Percentiles rank a stretch among this genome's conserved stretches.
phyloP scores from a whole-genome alignment of 2,888 invertebrate species.

The Lomographa bimaculata region DNA sequence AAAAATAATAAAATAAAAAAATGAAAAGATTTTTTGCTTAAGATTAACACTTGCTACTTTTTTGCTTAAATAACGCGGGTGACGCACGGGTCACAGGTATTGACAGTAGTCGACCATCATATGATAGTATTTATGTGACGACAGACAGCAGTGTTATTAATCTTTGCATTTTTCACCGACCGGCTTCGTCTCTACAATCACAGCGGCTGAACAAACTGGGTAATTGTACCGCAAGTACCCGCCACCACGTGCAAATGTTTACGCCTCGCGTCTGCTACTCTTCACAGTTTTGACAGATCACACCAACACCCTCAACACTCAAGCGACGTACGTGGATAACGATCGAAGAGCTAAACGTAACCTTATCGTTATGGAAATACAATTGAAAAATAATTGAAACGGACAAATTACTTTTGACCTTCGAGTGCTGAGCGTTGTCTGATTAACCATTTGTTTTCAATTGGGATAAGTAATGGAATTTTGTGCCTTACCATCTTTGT shows the following conservation, averaged over 20 bases:
- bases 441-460: conserved; percentile 25
- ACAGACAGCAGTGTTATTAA: too few relatives aligned
- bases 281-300: conserved; percentile 74
- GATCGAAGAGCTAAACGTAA: too few relatives aligned
- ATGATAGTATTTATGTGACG: too few relatives aligned
- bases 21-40: too few relatives aligned
- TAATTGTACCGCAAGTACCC: conserved; percentile 33
- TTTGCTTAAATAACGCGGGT: too few relatives aligned
- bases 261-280: conserved; percentile 72
- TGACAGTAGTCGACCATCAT: too few relatives aligned
- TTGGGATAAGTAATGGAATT: conserved; percentile 20
- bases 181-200: too few relatives aligned
- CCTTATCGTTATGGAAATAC: too few relatives aligned
- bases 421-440: conserved; percentile 8
- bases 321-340: conserved; percentile 7
- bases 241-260: conserved; percentile 66
- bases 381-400: conserved; percentile 21
- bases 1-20: too few relatives aligned
- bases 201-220: conserved; percentile 25
- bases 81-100: too few relatives aligned
- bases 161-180: too few relatives aligned
- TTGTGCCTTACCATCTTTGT: conserved; percentile 6
- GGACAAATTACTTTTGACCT: conserved; percentile 12
- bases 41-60: too few relatives aligned
- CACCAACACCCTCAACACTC: conserved; percentile 40